Evolutionary conservation across 2,888 invertebrate species (phyloP).

Genomic region (Cerceris rybyensis): DNA sequence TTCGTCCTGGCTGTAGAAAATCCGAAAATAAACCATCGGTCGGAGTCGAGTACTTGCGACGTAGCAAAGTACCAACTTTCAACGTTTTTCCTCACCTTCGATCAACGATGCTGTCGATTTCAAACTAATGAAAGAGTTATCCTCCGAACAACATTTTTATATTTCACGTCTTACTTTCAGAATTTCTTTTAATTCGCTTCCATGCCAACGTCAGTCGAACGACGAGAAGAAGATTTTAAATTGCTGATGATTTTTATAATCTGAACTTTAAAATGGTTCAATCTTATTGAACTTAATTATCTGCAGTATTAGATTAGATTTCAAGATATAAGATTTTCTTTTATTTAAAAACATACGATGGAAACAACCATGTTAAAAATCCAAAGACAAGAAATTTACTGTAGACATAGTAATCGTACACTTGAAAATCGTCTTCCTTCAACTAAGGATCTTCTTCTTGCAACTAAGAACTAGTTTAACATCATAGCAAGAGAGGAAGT

Average conservation of each 20-base stretch:
- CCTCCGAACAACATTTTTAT: background rate
- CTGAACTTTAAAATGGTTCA: background rate
- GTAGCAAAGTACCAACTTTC: background rate
- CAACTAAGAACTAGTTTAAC: too few relatives aligned
- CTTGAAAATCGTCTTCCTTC: too few relatives aligned
- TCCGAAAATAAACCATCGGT: slow-evolving; percentile 60
- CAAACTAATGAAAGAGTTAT: slow-evolving; percentile 12
- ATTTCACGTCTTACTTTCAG: background rate
- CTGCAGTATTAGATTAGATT: too few relatives aligned
- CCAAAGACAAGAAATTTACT: too few relatives aligned
- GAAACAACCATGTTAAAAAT: too few relatives aligned
- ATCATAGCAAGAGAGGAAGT: too few relatives aligned
- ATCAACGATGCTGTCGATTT: slow-evolving; percentile 3
- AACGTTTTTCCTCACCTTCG: slow-evolving; percentile 5
- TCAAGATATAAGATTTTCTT: too few relatives aligned
- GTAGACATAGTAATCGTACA: too few relatives aligned
- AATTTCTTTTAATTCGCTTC: slow-evolving; percentile 6
- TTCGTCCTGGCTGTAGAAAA: slow-evolving; percentile 61
- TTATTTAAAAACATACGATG: too few relatives aligned
- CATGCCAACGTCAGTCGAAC: background rate
- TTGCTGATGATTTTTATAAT: background rate
- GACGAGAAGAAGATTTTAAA: background rate
- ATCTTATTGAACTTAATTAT: too few relatives aligned
- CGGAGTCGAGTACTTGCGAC: slow-evolving; percentile 13
- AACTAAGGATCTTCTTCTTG: too few relatives aligned